phyloP scores from a whole-genome alignment of 2,797 vertebrate species.

The Sparidentex hasta region DNA sequence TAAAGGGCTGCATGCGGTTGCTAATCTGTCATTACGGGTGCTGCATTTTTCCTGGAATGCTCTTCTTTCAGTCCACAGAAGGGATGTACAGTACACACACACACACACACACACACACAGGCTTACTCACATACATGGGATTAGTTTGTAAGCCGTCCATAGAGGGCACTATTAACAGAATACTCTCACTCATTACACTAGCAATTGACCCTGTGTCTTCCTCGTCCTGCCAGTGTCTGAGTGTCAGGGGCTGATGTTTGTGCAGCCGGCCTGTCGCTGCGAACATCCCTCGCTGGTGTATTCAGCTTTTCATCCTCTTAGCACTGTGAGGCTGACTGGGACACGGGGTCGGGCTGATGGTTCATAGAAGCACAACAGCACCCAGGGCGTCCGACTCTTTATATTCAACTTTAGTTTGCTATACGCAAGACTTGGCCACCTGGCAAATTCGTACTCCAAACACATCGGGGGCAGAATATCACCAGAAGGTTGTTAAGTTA shows the following conservation, averaged over 20 bases:
- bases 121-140: slow-evolving; percentile 59
- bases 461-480: too few species aligned
- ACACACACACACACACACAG: slow-evolving; percentile 23
- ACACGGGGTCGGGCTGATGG: slow-evolving; percentile 7
- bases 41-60: slow-evolving; percentile 65
- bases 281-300: slow-evolving; percentile 19
- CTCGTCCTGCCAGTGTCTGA: slow-evolving; percentile 34
- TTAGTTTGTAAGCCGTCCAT: slow-evolving; percentile 72
- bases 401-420: not conserved
- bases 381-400: not conserved
- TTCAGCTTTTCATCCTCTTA: slow-evolving; percentile 52
- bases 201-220: slow-evolving; percentile 60
- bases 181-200: slow-evolving; percentile 72
- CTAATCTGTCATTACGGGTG: slow-evolving; percentile 71
- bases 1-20: slow-evolving; percentile 51
- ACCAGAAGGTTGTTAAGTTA: too few species aligned
- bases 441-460: too few species aligned
- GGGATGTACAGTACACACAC: slow-evolving; percentile 37
- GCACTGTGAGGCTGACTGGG: slow-evolving; percentile 18
- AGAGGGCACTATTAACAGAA: slow-evolving; percentile 65
- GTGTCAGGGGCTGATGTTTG: slow-evolving; percentile 46
- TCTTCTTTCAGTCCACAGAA: slow-evolving; percentile 38
- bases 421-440: too few species aligned
- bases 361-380: slow-evolving; percentile 5
- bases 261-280: slow-evolving; percentile 17